A percentile compares a stretch with the other conserved stretches of the same genome.
These are phyloP conservation scores for Falcunculus frontatus DNA, from an alignment of 2,113 vertebrate genomes.

Conservation along the genomic window DNA sequence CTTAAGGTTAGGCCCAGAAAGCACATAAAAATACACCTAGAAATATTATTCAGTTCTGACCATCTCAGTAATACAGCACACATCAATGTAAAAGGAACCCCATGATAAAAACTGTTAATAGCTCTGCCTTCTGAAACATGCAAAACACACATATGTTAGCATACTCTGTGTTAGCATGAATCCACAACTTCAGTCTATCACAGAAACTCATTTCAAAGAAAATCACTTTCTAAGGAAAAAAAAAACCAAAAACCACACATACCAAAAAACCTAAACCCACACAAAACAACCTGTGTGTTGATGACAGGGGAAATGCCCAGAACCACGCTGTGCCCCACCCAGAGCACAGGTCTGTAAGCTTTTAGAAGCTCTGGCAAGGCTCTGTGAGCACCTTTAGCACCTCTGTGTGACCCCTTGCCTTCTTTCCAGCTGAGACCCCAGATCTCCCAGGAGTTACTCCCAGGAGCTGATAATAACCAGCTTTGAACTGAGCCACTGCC, in stretches of 20 bases:
- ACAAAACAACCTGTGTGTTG: not conserved
- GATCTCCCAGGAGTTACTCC: not conserved
- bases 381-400: not conserved
- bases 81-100: not conserved
- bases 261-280: not conserved
- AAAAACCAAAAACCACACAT: not conserved
- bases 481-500: not conserved
- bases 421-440: not conserved
- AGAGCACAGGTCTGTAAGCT: not conserved
- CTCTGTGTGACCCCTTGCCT: not conserved
- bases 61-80: not conserved
- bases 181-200: rapidly evolving
- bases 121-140: not conserved
- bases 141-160: not conserved
- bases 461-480: not conserved
- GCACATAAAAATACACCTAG: not conserved
- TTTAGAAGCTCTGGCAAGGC: not conserved
- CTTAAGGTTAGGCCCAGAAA: not conserved
- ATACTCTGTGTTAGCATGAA: not conserved
- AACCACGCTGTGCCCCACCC: not conserved
- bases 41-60: not conserved
- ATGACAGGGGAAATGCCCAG: not conserved
- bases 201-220: not conserved
- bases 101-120: not conserved
- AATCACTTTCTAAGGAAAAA: not conserved